phyloP scores from a whole-genome alignment of 2,797 vertebrate species.

The Helarctos malayanus region DNA sequence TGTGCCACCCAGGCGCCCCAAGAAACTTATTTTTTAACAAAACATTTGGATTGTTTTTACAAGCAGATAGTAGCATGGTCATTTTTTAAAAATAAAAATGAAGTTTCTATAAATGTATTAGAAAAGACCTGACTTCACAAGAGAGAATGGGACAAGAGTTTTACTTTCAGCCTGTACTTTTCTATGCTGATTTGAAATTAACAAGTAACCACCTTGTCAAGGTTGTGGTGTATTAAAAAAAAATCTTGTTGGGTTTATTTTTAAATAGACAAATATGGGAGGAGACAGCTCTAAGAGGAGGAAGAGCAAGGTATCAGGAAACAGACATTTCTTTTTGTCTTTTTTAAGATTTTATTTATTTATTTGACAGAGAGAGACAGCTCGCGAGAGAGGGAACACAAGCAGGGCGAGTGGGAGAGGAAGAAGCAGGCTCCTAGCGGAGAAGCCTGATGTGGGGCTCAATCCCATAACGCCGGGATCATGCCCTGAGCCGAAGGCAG shows the following conservation, averaged over 20 bases:
- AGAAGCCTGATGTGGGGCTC: too few species aligned
- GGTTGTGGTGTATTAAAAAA: not conserved
- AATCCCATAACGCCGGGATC: too few species aligned
- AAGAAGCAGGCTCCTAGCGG: too few species aligned
- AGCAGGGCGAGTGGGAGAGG: too few species aligned
- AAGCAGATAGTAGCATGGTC: not conserved
- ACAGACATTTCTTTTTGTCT: not conserved
- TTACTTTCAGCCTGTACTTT: not conserved
- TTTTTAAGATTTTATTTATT: too few species aligned
- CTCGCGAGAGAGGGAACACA: too few species aligned
- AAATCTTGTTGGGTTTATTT: not conserved
- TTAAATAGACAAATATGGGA: not conserved
- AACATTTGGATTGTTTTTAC: not conserved
- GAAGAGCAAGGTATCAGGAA: not conserved
- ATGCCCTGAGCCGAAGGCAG: too few species aligned
- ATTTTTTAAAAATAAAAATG: conserved; percentile 45
- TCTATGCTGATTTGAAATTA: conserved; percentile 18
- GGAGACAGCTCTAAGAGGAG: not conserved
- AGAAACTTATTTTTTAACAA: not conserved
- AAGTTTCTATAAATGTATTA: not conserved
- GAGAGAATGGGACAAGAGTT: not conserved
- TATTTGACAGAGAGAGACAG: too few species aligned
- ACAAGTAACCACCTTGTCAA: not conserved
- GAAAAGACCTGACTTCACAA: not conserved
- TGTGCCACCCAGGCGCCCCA: too few species aligned